phyloP scores from a whole-genome alignment of 2,113 vertebrate species.

The cattle (Bos taurus) region DNA sequence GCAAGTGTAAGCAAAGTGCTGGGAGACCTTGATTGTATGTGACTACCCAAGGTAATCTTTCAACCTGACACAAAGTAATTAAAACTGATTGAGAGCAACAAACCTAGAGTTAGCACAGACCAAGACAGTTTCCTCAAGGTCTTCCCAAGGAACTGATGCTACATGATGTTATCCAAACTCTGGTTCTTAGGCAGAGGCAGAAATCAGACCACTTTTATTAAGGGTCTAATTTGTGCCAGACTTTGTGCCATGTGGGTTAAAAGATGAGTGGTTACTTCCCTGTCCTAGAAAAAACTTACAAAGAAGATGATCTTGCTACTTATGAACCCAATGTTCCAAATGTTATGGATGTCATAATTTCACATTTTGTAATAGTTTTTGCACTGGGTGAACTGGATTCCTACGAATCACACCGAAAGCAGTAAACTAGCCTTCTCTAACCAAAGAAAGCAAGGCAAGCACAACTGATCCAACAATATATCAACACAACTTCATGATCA shows the following conservation, averaged over 20 bases:
- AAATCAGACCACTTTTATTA: background rate
- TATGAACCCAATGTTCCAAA: background rate
- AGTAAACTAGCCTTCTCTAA: background rate
- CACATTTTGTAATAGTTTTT: background rate
- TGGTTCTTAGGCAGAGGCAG: constrained; percentile 30
- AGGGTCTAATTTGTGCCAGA: background rate
- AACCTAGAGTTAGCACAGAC: background rate
- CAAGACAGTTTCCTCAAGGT: background rate
- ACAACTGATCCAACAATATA: background rate
- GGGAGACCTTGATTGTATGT: constrained; percentile 43
- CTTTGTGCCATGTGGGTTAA: background rate
- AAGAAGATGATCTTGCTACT: background rate
- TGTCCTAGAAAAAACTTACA: background rate
- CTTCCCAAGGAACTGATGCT: constrained; percentile 30
- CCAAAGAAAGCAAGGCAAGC: background rate
- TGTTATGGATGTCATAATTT: background rate
- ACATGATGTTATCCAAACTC: constrained; percentile 13
- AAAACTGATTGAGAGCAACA: background rate
- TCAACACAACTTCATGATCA: background rate
- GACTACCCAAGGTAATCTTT: constrained; percentile 19
- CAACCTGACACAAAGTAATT: background rate
- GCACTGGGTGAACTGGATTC: background rate
- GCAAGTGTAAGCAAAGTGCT: constrained; percentile 54
- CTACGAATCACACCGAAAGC: background rate
- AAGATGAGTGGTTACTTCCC: background rate